Base-by-base conservation (phyloP, 2,888 invertebrate genomes). In the Drosophila mimetica region DNA sequence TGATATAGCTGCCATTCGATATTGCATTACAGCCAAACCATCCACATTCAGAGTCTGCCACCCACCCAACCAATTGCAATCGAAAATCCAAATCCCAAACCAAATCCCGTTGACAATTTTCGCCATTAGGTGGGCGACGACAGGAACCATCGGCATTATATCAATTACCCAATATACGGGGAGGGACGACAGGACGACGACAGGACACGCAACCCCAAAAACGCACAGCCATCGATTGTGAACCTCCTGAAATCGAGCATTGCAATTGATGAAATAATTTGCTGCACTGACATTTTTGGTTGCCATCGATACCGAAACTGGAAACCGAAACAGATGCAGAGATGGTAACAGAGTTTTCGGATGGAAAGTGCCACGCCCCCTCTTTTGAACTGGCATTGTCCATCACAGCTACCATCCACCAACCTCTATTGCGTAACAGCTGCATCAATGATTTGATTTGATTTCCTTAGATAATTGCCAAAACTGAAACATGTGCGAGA, bases 191-290 rank as follows among this genome's bases (percentile, higher is more conserved):
- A 73, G 47, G 52, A 46, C 44, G 20, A 48, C 46, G 16, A n/a
- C 37, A 28, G 30, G 30, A 14, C 37, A 36, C 28, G 51, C 58
- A 61, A 46, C 46, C 46, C 46, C 46, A 16, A 46, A 46, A 28
- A 13, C 46, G 11, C 28, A 30, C 46, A 16, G 16, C 22, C 42
- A 42, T n/a, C 22, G 41, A 22, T 11, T 46, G 16, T 28, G 28
- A 1, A 46, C 28, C 46, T 28, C 16, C 81, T 78, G 84, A 79
- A 77, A 84, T 81, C 67, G 78, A 76, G 72, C 88, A 83, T 71
- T 86, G 80, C 88, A 86, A 86, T 85, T 88, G 85, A 88, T 86
- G 88, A 79, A 88, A 88, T 86, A 83, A 85, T 85, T 86, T 88
- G 75, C 59, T 74, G 63, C 71, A 77, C 66, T 84, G 81, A 77